Evolutionary conservation across 1,140 invertebrate genomes (phyloP).

Genomic region (Drosophila ironensis): DNA sequence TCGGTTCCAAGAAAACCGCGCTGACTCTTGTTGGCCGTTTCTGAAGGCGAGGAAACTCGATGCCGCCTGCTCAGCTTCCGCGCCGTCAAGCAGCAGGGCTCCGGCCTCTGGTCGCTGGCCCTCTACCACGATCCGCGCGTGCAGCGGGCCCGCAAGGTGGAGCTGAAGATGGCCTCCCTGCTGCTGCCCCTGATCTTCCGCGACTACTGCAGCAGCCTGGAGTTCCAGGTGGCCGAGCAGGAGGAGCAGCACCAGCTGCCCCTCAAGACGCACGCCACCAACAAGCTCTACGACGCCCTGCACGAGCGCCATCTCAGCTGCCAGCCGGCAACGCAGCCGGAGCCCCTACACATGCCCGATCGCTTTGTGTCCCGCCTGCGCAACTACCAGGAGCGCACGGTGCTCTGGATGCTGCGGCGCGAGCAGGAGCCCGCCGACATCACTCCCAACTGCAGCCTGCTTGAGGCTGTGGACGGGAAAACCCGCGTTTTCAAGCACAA

Average conservation of each 20-base stretch:
- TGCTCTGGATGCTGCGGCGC: conserved; percentile 87
- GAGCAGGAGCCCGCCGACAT: conserved; percentile 80
- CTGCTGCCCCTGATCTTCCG: conserved; percentile 53
- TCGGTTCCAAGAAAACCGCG: no score
- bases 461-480: conserved; percentile 31
- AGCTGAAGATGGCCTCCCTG: conserved; percentile 40
- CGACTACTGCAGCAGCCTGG: conserved; percentile 33
- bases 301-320: conserved; percentile 41
- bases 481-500: conserved; percentile 82
- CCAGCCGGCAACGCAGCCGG: background rate
- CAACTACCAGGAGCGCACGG: conserved; percentile 86
- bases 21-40: background rate
- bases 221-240: conserved; percentile 45
- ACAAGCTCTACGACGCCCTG: conserved; percentile 60
- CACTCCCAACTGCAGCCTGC: conserved; percentile 31
- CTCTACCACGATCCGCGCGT: conserved; percentile 1
- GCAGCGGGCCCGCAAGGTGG: conserved; percentile 1
- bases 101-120: conserved; percentile 3
- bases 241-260: conserved; percentile 45
- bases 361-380: conserved; percentile 83
- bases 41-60: conserved; percentile 23
- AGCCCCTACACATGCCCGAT: conserved; percentile 3
- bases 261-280: conserved; percentile 65
- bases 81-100: background rate
- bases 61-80: conserved; percentile 32